Conservation (phyloP, 2,113 vertebrate genomes). For the Lamprotornis superbus region DNA sequence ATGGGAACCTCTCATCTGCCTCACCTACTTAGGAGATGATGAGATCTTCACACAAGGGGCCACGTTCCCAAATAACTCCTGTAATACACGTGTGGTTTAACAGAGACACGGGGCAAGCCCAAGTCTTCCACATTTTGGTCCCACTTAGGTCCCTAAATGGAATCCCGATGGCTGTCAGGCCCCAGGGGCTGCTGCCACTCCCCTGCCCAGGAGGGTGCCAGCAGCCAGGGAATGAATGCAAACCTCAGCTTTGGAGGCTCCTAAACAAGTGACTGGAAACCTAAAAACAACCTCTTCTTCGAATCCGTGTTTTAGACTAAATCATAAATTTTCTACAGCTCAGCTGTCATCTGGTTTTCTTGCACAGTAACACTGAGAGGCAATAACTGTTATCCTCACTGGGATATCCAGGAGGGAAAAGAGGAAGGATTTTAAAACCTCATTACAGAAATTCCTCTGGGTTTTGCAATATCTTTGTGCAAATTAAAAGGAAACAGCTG, state of each 20-base stretch:
- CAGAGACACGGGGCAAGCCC: neutral
- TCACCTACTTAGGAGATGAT: rapidly evolving
- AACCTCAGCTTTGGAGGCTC: neutral
- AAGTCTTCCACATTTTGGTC: neutral
- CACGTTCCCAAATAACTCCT: neutral
- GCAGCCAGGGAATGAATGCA: neutral
- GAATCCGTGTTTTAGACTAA: neutral
- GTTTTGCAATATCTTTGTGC: neutral
- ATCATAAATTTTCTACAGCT: neutral
- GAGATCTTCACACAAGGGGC: rapidly evolving
- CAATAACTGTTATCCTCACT: neutral
- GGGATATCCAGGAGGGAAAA: neutral
- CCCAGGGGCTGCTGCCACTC: neutral
- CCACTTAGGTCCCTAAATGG: neutral
- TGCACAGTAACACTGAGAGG: neutral
- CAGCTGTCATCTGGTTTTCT: neutral
- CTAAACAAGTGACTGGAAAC: neutral
- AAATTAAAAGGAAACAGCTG: slow-evolving; percentile 1
- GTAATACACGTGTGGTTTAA: rapidly evolving
- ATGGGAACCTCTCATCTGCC: neutral
- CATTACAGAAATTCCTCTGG: neutral
- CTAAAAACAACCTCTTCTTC: neutral
- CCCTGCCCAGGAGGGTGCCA: neutral
- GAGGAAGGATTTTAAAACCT: neutral
- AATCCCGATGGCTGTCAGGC: rapidly evolving